Evolutionary conservation across 2,888 invertebrate species (phyloP), one percentile per base, ranked within the genome.

Genomic region (Augiades crinisus): DNA sequence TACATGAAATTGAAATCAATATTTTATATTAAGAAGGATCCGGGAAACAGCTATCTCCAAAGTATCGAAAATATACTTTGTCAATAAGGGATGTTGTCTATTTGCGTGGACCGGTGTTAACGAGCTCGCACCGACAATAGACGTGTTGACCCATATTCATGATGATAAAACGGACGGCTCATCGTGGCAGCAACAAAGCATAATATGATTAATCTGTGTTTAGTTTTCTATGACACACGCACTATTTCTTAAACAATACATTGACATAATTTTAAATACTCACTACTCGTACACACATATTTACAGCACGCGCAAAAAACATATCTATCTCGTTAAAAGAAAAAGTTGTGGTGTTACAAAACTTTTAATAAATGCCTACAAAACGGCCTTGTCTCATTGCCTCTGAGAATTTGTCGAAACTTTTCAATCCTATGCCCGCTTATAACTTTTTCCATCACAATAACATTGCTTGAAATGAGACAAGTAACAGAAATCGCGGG

Each of bases 401-500:
- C 67, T 75, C 60, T 17, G 50, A 56, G 49, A 56, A 53, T 77
- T 78, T 75, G 71, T 72, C 64, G 61, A 62, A 80, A 81, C 72
- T 78, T 81, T 77, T 70, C 78, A 80, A 78, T 80, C 74, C 76
- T 74, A 63, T 60, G 70, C 66, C 70, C 74, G 72, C 75, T 81
- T 80, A 75, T 71, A 82, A 83, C 81, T 83, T 83, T 83, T 80
- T 74, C 79, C 77, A 82, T 82, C 78, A 78, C 72, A 72, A 73
- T 76, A 75, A 76, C 70, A 75, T 63, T 65, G 70, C 70, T 78
- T 78, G 75, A 75, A 74, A 74, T 68, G 74, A 74, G 77, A 79
- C 78, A 78, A 79, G 78, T 78, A 81, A 77, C 68, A 67, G 68
- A 72, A 75, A 67, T 69, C 69, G 67, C 67, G 70, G 27, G n/a